Evolutionary conservation across 2,797 vertebrate species (phyloP).

Genomic region (Streptopelia turtur): DNA sequence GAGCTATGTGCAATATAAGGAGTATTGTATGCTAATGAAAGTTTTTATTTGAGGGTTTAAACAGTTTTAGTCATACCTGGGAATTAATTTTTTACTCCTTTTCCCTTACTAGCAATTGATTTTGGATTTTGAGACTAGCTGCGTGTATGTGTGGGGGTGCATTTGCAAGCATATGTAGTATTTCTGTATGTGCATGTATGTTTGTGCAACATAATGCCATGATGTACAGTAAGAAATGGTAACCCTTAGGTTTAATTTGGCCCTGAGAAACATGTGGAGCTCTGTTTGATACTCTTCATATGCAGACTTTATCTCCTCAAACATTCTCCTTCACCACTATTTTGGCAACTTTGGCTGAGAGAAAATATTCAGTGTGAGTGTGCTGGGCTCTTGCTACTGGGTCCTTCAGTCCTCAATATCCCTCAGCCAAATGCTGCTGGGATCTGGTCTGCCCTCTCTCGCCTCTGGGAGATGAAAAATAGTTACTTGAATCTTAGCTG

Average conservation of each 20-base stretch:
- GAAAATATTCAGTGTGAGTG: background rate
- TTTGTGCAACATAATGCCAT: background rate
- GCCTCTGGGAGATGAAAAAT: background rate
- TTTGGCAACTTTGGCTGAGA: background rate
- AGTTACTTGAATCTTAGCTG: background rate
- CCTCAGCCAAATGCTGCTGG: background rate
- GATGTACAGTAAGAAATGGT: background rate
- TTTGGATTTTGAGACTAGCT: background rate
- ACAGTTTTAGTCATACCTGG: background rate
- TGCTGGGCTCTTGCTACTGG: background rate
- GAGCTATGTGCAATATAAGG: background rate
- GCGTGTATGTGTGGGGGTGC: too few relatives aligned
- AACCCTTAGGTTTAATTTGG: background rate
- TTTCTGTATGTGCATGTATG: rapidly evolving
- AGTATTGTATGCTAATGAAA: background rate
- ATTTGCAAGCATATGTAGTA: background rate
- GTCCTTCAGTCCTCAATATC: background rate
- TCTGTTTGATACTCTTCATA: background rate
- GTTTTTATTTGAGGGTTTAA: background rate
- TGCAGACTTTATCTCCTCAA: background rate
- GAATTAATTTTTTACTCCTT: background rate
- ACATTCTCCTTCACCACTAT: background rate
- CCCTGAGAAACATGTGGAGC: background rate
- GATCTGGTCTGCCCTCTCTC: background rate
- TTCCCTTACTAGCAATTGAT: background rate